Base-by-base conservation (phyloP, 2,888 invertebrate genomes). In the Nesidiocoris tenuis region DNA sequence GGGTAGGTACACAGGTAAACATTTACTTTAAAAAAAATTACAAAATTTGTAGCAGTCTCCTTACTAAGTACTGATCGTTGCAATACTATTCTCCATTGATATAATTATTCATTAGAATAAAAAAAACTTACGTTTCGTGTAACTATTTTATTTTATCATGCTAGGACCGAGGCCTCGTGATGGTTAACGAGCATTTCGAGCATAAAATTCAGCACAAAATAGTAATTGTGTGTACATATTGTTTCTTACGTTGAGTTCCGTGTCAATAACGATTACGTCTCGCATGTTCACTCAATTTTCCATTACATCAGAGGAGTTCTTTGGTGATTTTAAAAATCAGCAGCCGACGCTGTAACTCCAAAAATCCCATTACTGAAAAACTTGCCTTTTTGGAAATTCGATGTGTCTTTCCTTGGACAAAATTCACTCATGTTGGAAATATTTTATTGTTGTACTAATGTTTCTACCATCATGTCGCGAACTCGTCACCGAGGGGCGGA, bases 161-260 rank as follows among this genome's bases (percentile, higher is more conserved):
- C n/a, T n/a, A n/a, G n/a, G n/a, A n/a, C n/a, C n/a, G n/a, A n/a
- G n/a, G n/a, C n/a, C n/a, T n/a, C n/a, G n/a, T n/a, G n/a, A n/a
- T n/a, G n/a, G n/a, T n/a, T n/a, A n/a, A n/a, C n/a, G n/a, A n/a
- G n/a, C n/a, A n/a, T 59, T 59, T 16, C 59, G 3, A 9, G 59
- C n/a, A 59, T 39, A 72, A 72, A 72, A 72, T 61, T 61, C 72
- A 61, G 72, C 72, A 72, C 63, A 61, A 12, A 7, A 39, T 39
- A 39, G 3, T 39, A 39, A 12, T 39, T 39, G 39, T 39, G 39
- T 39, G 39, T 39, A 39, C 39, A 39, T 39, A 39, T 7, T 39
- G 39, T 39, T 39, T 39, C 39, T 39, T 39, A 39, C 39, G 39
- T 39, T 12, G 39, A 39, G 39, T 39, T 39, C 12, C 12, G 39